Evolutionary conservation across 2,888 invertebrate genomes (phyloP).

Genomic region (Noctua janthina): DNA sequence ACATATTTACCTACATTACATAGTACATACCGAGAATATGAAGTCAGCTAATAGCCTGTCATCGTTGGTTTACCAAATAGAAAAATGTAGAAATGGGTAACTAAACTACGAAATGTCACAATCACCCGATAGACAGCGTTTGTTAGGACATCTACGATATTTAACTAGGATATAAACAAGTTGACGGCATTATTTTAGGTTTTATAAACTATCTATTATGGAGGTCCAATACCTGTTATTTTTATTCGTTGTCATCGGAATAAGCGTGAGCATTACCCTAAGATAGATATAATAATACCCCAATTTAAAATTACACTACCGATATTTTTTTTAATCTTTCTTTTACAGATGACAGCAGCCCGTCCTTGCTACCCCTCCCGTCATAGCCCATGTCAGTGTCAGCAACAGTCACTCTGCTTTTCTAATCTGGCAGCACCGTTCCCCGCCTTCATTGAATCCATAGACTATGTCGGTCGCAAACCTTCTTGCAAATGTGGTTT

Average conservation of each 20-base stretch:
- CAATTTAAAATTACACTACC: background rate
- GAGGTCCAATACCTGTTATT: slow-evolving; percentile 15
- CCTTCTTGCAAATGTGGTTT: slow-evolving; percentile 34
- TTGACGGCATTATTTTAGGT: background rate
- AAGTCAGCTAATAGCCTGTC: no score
- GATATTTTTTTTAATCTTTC: background rate
- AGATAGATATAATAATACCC: background rate
- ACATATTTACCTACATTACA: no score
- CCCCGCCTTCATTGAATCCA: slow-evolving; percentile 39
- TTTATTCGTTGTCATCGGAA: background rate
- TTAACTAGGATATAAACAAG: slow-evolving; percentile 15
- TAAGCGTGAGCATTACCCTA: slow-evolving; percentile 28
- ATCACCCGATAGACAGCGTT: slow-evolving; percentile 17
- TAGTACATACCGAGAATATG: no score
- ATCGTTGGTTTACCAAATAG: background rate
- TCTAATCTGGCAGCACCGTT: slow-evolving; percentile 60
- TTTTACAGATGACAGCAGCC: slow-evolving; percentile 57
- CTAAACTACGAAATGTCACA: slow-evolving; percentile 25
- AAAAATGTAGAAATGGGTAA: slow-evolving; percentile 18
- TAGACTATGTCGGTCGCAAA: slow-evolving; percentile 20
- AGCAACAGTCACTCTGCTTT: slow-evolving; percentile 39
- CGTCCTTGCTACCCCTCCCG: slow-evolving; percentile 19
- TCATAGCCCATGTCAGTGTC: slow-evolving; percentile 15
- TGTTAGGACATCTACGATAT: slow-evolving; percentile 38
- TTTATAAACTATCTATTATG: slow-evolving; percentile 18